phyloP scores from a whole-genome alignment of 1,140 invertebrate species.

The Saxidomus purpurata region DNA sequence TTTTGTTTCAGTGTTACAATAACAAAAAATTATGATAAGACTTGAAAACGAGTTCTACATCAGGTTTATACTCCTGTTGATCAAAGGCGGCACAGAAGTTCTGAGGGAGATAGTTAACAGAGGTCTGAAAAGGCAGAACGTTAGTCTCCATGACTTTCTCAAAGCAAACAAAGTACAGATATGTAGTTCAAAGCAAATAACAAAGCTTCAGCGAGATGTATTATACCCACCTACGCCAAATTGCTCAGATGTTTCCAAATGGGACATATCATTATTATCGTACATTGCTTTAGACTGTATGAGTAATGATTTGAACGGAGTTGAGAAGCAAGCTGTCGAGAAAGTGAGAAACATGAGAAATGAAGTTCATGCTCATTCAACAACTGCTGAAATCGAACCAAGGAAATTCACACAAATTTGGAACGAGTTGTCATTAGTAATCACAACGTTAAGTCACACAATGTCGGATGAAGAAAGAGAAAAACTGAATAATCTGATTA shows the following conservation, averaged over 20 bases:
- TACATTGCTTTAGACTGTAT: neutral
- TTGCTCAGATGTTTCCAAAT: neutral
- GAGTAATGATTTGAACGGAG: neutral
- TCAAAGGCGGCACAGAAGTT: neutral
- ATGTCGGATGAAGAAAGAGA: neutral
- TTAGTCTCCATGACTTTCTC: neutral
- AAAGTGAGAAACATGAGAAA: neutral
- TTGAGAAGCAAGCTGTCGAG: neutral
- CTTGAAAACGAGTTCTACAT: neutral
- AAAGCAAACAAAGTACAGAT: neutral
- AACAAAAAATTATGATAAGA: neutral
- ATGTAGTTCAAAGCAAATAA: neutral
- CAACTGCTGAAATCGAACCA: neutral
- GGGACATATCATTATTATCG: neutral
- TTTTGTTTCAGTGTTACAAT: no score
- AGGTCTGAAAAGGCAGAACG: no score
- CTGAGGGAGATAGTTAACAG: neutral
- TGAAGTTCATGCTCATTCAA: neutral
- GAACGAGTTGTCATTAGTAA: neutral
- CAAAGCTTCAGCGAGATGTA: neutral
- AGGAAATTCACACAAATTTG: neutral
- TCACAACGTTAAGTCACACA: neutral
- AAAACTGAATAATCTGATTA: neutral
- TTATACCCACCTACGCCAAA: neutral
- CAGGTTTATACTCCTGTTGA: neutral